phyloP scores from a whole-genome alignment of 2,113 vertebrate genomes.

The Myotis yumanensis region DNA sequence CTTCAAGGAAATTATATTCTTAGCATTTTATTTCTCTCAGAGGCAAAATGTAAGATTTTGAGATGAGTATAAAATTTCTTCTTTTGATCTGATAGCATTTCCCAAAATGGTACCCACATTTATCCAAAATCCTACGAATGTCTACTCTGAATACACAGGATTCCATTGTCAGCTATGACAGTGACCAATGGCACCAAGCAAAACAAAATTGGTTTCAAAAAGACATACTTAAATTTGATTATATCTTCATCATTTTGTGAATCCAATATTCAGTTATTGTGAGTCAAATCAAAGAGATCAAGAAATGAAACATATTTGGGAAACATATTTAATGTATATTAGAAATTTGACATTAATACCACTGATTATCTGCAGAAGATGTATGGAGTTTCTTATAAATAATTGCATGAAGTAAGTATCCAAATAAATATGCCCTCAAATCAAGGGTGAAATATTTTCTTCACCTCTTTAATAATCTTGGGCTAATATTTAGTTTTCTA shows the following conservation, averaged over 20 bases:
- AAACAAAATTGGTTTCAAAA: not conserved
- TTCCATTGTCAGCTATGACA: not conserved
- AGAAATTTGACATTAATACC: not conserved
- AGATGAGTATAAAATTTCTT: not conserved
- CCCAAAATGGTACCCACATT: not conserved
- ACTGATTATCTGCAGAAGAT: not conserved
- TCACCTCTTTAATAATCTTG: not conserved
- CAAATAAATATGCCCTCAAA: not conserved
- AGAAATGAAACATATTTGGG: not conserved
- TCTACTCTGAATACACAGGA: not conserved
- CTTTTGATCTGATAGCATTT: not conserved
- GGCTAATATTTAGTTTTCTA: not conserved
- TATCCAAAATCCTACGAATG: not conserved
- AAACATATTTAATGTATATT: not conserved
- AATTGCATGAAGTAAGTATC: not conserved
- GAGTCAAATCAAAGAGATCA: not conserved
- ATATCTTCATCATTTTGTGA: not conserved
- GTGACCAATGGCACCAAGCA: not conserved
- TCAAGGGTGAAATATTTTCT: not conserved
- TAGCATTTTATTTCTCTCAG: not conserved
- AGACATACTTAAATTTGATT: conserved; percentile 32
- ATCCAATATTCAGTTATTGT: conserved; percentile 15
- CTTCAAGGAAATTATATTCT: conserved; percentile 32
- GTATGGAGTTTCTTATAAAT: not conserved
- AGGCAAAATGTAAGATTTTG: conserved; percentile 13